These are phyloP conservation scores for Drosophila fuyamai DNA, from an alignment of 1,140 invertebrate species.

Conservation along the genomic window DNA sequence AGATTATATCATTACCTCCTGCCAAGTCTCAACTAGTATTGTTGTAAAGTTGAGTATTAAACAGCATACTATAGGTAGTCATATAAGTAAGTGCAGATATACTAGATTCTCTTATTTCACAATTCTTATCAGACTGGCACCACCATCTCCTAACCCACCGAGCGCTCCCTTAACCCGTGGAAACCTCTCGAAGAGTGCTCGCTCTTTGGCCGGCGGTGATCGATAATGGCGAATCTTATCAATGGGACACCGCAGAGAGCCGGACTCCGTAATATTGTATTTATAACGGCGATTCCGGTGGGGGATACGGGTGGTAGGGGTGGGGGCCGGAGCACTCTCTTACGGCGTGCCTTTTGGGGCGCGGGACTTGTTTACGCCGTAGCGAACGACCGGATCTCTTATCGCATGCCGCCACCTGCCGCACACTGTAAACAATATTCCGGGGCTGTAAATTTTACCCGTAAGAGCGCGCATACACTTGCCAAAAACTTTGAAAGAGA, in stretches of 20 bases:
- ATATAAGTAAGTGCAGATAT: slow-evolving; percentile 7
- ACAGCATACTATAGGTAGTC: background rate
- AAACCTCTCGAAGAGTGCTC: slow-evolving; percentile 43
- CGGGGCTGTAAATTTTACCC: slow-evolving; percentile 17
- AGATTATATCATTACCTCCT: slow-evolving; percentile 1
- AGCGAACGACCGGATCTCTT: slow-evolving; percentile 33
- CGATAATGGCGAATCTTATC: slow-evolving; percentile 40
- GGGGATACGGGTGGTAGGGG: background rate
- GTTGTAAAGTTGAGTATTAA: slow-evolving; percentile 10
- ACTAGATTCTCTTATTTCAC: slow-evolving; percentile 50
- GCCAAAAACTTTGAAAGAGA: slow-evolving; percentile 38
- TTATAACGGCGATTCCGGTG: slow-evolving; percentile 29
- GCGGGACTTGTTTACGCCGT: slow-evolving; percentile 41
- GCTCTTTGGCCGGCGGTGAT: slow-evolving; percentile 20
- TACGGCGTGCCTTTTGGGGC: slow-evolving; percentile 30
- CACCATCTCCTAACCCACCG: slow-evolving; percentile 5
- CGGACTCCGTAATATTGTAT: slow-evolving; percentile 25
- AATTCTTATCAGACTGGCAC: slow-evolving; percentile 14
- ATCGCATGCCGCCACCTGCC: slow-evolving; percentile 10
- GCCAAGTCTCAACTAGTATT: background rate
- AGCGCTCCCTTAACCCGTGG: slow-evolving; percentile 36
- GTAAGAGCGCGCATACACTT: slow-evolving; percentile 53
- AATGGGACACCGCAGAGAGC: slow-evolving; percentile 25
- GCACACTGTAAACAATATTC: slow-evolving; percentile 45
- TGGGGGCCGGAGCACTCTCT: slow-evolving; percentile 36